Base-by-base conservation (phyloP, 2,797 vertebrate genomes). In the Lepidocolaptes lacrymiger region DNA sequence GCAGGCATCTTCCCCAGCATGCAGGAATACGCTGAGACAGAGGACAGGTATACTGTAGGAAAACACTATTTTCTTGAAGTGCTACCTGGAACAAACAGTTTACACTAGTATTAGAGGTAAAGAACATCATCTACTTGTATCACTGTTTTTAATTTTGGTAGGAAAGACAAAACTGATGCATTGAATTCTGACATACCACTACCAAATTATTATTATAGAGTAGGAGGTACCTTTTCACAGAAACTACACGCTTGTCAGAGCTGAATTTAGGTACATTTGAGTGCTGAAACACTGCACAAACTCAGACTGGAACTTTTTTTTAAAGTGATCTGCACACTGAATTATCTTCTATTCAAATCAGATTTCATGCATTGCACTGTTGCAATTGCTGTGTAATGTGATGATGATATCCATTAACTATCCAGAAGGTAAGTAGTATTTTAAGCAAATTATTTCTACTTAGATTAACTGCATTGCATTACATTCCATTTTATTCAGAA, bases 41-140 rank as follows among this genome's bases (percentile, higher is more conserved):
- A 95, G 71, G 69, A 93, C 89, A 96, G 73, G 71, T 48, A 36
- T 87, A 87, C 52, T 92, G 96, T 12, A 95, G 95, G 85, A 22
- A 89, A 88, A 83, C 75, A 96, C 80, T 72, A 85, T 51, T 92
- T 94, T 95, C 97, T 97, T 97, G 92, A 97, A 95, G 90, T 75
- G 85, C 93, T 96, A 93, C 96, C 97, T 98, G 97, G 91, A 98
- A 98, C 68, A 97, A 97, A 97, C 32, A 97, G 95, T 97, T 87
- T 96, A 36, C 56, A 41, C 67, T 94, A 86, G 55, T 36, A 44
- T 97, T 95, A 95, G 48, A 22, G 59, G 49, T 87, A 95, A 93
- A 91, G 58, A 91, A 89, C 24, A 49, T 49, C 41, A 73, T 72
- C 61, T 28, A 37, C 43, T 85, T 67, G 5, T n/a, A 67, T 61